phyloP scores from a whole-genome alignment of 2,797 vertebrate species.

The Enteromius anoplus region DNA sequence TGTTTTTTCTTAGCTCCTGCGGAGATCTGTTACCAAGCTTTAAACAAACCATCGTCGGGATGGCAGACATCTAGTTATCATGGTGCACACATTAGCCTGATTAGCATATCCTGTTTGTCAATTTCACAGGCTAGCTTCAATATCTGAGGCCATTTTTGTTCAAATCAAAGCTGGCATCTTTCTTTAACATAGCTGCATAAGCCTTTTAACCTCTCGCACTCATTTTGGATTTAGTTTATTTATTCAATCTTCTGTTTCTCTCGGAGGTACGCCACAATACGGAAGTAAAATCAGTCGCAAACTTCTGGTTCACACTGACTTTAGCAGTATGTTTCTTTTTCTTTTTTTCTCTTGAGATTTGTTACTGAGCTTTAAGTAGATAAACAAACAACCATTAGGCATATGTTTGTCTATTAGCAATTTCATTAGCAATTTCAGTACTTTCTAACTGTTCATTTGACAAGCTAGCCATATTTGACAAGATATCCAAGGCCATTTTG shows the following conservation, averaged over 20 bases:
- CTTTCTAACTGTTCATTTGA: neutral
- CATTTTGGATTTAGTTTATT: neutral
- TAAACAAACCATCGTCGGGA: no score
- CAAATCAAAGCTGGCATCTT: neutral
- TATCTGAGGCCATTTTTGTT: neutral
- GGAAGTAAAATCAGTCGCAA: no score
- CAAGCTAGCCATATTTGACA: neutral
- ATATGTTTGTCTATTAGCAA: no score
- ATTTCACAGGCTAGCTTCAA: neutral
- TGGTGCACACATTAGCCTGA: slow-evolving; percentile 6
- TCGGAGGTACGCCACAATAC: no score
- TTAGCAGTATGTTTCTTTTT: no score
- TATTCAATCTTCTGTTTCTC: no score
- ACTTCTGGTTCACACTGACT: no score
- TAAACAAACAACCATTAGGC: slow-evolving; percentile 79
- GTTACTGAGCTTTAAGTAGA: slow-evolving; percentile 71
- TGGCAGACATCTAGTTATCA: no score
- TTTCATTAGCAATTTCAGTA: slow-evolving; percentile 4
- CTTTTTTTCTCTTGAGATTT: no score
- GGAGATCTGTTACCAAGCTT: no score
- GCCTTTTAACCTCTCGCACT: slow-evolving; percentile 15
- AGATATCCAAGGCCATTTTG: neutral
- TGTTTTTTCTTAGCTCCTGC: slow-evolving; percentile 21
- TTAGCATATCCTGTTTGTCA: neutral
- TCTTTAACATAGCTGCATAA: neutral